Evolutionary conservation across 1,140 invertebrate genomes (phyloP), one percentile per base, ranked within the genome.

Genomic region (Achroia grisella): DNA sequence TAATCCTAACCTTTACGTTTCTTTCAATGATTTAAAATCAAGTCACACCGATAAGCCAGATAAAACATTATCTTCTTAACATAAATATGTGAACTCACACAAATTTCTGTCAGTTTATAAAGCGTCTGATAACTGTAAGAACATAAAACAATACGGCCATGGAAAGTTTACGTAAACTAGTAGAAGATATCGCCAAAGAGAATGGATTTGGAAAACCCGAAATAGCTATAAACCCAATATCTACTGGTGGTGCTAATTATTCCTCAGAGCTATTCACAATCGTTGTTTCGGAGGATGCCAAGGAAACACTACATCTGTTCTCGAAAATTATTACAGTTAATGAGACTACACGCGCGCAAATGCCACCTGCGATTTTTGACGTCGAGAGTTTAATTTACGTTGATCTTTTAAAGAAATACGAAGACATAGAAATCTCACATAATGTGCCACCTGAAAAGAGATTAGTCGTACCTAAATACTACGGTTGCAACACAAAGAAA

Each of bases 361-460:
- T 51, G n/a, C 47, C 51, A 0, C 39, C 54, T 1, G 30, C 23
- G n/a, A 33, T 74, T 3, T 80, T 56, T 39, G 52, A 66, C 6
- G 62, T 48, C 1, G 78, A 82, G 56, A 51, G 41, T 1, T 47
- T 50, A 11, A 54, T 60, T 37, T 82, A 79, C 40, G 72, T 46
- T 0, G 47, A 57, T 10, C 12, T 82, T 1, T 13, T 57, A 1
- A 63, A 62, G 4, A 50, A 43, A 8, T 79, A 71, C 28, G 40
- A 59, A 41, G 36, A 57, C 2, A 23, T 82, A 8, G 53, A 81
- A 50, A 43, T 60, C 0, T 46, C 52, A 10, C 10, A 71, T 12
- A 44, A 50, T 2, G 36, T 79, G 0, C 55, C 68, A 0, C 10
- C 41, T 10, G 47, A 69, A 9, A 14, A 71, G 11, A 60, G 56